A percentile compares a stretch with the other conserved stretches of the same genome.
phyloP scores from a whole-genome alignment of 2,797 vertebrate species.

The Pseudopleuronectes americanus region DNA sequence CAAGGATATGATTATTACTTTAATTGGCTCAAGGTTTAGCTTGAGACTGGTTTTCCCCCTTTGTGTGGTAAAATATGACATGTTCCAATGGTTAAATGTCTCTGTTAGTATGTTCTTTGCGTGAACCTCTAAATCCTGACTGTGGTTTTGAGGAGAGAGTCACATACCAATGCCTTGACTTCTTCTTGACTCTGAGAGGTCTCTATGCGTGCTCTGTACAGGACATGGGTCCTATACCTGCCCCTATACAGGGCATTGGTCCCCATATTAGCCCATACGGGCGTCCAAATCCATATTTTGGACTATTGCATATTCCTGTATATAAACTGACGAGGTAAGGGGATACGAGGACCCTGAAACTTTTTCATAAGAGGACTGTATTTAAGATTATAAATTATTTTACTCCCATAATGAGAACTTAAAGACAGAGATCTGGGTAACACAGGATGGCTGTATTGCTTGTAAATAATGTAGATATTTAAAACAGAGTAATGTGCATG shows the following conservation, averaged over 20 bases:
- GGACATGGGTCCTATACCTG: slow-evolving; percentile 88
- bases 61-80: slow-evolving; percentile 82
- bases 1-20: slow-evolving; percentile 78
- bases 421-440: slow-evolving; percentile 80
- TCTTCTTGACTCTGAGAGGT: slow-evolving; percentile 91
- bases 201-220: slow-evolving; percentile 92
- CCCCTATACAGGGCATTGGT: slow-evolving; percentile 84
- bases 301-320: slow-evolving; percentile 97
- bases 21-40: slow-evolving; percentile 76
- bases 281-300: slow-evolving; percentile 96
- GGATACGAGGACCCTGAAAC: slow-evolving; percentile 92
- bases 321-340: slow-evolving; percentile 94
- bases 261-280: slow-evolving; percentile 88
- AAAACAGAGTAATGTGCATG: slow-evolving; percentile 98
- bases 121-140: slow-evolving; percentile 88
- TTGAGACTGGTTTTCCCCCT: slow-evolving; percentile 73
- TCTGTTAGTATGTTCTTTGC: slow-evolving; percentile 87
- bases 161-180: slow-evolving; percentile 97
- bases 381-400: slow-evolving; percentile 98
- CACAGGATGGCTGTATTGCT: slow-evolving; percentile 94
- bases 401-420: slow-evolving; percentile 90
- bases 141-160: slow-evolving; percentile 89
- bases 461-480: slow-evolving; percentile 99
- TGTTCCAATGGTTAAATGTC: slow-evolving; percentile 84
- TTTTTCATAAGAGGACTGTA: slow-evolving; percentile 99